These are phyloP conservation scores for Eupithecia centaureata DNA, from an alignment of 2,888 invertebrate genomes.

Conservation along the genomic window DNA sequence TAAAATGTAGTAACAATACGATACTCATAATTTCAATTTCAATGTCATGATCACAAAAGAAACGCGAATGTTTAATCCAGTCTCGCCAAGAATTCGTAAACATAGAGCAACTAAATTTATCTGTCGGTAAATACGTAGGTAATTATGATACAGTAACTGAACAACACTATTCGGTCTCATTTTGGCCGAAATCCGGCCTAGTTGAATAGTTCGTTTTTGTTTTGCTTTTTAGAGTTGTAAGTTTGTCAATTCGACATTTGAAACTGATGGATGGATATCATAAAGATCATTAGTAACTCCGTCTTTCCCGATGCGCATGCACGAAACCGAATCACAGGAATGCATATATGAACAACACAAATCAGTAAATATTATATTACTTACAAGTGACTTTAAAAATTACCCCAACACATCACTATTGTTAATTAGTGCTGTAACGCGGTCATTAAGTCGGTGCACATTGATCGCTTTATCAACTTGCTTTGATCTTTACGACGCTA, in stretches of 20 bases:
- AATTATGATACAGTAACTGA: slow-evolving; percentile 38
- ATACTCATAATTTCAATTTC: slow-evolving; percentile 22
- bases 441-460: slow-evolving; percentile 69
- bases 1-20: not conserved
- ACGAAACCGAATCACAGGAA: too few species aligned
- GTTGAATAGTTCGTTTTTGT: too few species aligned
- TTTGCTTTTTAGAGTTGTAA: too few species aligned
- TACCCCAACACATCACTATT: slow-evolving; percentile 46
- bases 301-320: too few species aligned
- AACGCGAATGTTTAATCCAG: slow-evolving; percentile 32
- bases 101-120: slow-evolving; percentile 38
- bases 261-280: too few species aligned
- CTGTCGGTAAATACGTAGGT: slow-evolving; percentile 33
- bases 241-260: too few species aligned
- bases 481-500: slow-evolving; percentile 79
- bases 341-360: too few species aligned
- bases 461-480: slow-evolving; percentile 77
- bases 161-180: not conserved
- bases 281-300: too few species aligned
- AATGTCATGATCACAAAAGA: slow-evolving; percentile 35
- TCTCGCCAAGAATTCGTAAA: slow-evolving; percentile 39
- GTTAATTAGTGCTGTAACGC: slow-evolving; percentile 70
- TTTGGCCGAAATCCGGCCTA: not conserved
- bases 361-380: too few species aligned
- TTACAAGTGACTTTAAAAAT: too few species aligned